phyloP scores from a whole-genome alignment of 2,888 invertebrate species.

The Nephrotoma guestfalica region DNA sequence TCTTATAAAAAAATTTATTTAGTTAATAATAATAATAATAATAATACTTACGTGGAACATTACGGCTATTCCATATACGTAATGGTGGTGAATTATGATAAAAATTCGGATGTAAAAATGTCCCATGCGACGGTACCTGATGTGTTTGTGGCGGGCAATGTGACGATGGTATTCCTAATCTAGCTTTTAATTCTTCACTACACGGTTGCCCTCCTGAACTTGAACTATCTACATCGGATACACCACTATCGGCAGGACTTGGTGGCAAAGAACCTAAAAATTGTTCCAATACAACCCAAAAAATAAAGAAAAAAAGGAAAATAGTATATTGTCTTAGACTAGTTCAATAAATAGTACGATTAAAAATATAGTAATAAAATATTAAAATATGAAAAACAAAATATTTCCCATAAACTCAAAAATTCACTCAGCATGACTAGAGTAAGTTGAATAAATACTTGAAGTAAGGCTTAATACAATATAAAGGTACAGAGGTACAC shows the following conservation, averaged over 20 bases:
- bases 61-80: conserved; percentile 31
- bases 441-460: background rate
- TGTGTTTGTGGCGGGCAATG: conserved; percentile 30
- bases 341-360: background rate
- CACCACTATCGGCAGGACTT: conserved; percentile 94
- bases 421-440: background rate
- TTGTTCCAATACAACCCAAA: background rate
- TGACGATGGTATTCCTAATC: conserved; percentile 57
- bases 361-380: background rate
- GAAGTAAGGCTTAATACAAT: background rate
- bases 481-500: background rate
- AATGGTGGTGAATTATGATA: conserved; percentile 43
- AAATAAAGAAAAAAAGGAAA: background rate
- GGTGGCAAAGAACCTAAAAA: conserved; percentile 80
- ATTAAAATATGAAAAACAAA: background rate
- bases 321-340: background rate
- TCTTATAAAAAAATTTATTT: background rate
- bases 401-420: background rate
- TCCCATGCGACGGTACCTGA: conserved; percentile 25
- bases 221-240: conserved; percentile 92
- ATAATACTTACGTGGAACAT: conserved; percentile 30
- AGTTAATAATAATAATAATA: background rate
- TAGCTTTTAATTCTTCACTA: conserved; percentile 69
- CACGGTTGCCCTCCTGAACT: conserved; percentile 57
- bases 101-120: conserved; percentile 49